phyloP scores from a whole-genome alignment of 2,797 vertebrate species.

The Crenichthys baileyi region DNA sequence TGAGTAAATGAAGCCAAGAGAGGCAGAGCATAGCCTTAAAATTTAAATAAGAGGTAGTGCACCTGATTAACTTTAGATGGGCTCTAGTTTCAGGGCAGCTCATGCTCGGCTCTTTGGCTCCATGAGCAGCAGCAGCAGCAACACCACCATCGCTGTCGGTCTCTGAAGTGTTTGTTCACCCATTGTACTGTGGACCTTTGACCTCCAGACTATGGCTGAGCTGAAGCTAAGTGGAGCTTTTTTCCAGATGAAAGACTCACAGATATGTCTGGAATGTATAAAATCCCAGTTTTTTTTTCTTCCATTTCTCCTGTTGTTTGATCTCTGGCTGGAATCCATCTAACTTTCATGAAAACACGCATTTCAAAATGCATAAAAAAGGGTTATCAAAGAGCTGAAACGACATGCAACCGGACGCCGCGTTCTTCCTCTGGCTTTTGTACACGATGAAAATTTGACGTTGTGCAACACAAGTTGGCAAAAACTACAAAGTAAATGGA shows the following conservation, averaged over 20 bases:
- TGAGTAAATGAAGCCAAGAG: constrained; percentile 9
- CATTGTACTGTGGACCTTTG: constrained; percentile 37
- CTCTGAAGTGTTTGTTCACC: constrained; percentile 41
- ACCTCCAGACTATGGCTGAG: constrained; percentile 24
- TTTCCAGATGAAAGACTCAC: constrained; percentile 21
- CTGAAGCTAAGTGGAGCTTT: constrained; percentile 15
- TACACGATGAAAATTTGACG: constrained; percentile 28
- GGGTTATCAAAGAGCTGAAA: constrained; percentile 28
- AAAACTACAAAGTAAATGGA: constrained; percentile 32
- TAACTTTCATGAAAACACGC: constrained; percentile 25
- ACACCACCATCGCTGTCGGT: not conserved
- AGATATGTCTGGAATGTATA: constrained; percentile 33
- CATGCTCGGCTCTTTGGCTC: constrained; percentile 14
- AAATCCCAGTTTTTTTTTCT: not conserved
- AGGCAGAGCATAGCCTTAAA: constrained; percentile 33
- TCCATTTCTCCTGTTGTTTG: constrained; percentile 15
- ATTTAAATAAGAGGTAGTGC: constrained; percentile 63
- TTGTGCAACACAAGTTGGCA: constrained; percentile 5
- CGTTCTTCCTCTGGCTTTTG: not conserved
- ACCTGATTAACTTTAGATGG: constrained; percentile 66
- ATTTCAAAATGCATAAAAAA: constrained; percentile 41
- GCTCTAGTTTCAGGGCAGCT: constrained; percentile 46
- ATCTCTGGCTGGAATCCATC: constrained; percentile 17
- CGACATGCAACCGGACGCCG: constrained; percentile 17
- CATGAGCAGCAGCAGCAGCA: not conserved